phyloP scores from a whole-genome alignment of 2,113 vertebrate genomes.

The Mandrillus leucophaeus region DNA sequence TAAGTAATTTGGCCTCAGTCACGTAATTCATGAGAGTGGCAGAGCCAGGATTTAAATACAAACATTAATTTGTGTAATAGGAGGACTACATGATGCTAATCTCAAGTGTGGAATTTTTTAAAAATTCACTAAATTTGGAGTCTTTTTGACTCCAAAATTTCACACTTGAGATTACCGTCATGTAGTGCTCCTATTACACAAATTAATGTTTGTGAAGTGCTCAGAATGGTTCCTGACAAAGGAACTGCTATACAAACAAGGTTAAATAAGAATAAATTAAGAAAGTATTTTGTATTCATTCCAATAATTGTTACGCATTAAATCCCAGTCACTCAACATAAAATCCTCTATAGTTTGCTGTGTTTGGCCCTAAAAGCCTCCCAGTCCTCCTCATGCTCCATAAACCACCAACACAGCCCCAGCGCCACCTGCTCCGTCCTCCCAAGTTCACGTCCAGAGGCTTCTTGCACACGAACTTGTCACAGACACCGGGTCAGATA shows the following conservation, averaged over 20 bases:
- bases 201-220: too few species aligned
- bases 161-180: too few species aligned
- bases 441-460: rapidly evolving
- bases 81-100: too few species aligned
- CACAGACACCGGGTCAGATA: neutral
- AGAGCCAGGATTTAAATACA: neutral
- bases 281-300: neutral
- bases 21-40: neutral
- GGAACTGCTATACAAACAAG: neutral
- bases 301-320: neutral
- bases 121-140: too few species aligned
- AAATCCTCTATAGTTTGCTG: neutral
- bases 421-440: rapidly evolving
- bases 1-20: neutral
- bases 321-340: too few species aligned
- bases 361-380: neutral
- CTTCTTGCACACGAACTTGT: neutral
- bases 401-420: rapidly evolving
- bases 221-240: neutral
- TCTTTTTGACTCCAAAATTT: too few species aligned
- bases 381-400: neutral
- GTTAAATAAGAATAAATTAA: rapidly evolving
- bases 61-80: too few species aligned
- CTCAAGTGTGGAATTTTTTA: too few species aligned
- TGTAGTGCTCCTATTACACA: rapidly evolving